Conservation (phyloP, 2,888 invertebrate genomes). For the Tipula vernalis region DNA sequence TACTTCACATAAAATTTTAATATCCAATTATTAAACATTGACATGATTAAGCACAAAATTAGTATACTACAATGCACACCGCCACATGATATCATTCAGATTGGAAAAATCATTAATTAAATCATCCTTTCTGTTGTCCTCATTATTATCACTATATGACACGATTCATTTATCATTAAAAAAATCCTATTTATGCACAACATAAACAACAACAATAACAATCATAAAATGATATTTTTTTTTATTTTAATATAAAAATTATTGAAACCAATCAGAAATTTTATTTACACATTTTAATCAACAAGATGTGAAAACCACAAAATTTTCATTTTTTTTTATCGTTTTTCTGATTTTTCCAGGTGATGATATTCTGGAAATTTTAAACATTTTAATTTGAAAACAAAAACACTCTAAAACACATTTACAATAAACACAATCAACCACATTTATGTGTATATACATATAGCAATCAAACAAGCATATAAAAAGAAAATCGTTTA, state of each 20-base stretch:
- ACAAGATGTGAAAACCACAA: neutral
- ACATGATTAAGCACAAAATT: too few relatives aligned
- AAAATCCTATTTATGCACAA: neutral
- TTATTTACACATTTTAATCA: neutral
- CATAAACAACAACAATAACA: neutral
- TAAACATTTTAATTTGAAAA: neutral
- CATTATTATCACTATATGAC: neutral
- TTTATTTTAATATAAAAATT: neutral
- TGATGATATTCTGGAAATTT: neutral
- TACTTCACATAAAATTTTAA: too few relatives aligned
- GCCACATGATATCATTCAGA: too few relatives aligned
- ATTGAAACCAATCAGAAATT: neutral
- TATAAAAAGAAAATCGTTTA: neutral
- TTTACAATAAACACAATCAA: neutral
- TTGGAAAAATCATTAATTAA: neutral
- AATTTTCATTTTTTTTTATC: neutral
- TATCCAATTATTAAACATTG: too few relatives aligned
- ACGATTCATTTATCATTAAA: neutral
- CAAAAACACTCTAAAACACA: neutral
- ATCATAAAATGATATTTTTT: neutral
- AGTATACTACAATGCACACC: too few relatives aligned
- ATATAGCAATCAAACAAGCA: neutral
- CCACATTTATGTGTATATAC: neutral
- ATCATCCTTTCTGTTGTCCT: neutral
- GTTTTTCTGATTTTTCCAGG: neutral